A percentile compares a stretch with the other conserved stretches of the same genome.
Conservation (phyloP, 1,140 invertebrate species). For the Atta colombica region DNA sequence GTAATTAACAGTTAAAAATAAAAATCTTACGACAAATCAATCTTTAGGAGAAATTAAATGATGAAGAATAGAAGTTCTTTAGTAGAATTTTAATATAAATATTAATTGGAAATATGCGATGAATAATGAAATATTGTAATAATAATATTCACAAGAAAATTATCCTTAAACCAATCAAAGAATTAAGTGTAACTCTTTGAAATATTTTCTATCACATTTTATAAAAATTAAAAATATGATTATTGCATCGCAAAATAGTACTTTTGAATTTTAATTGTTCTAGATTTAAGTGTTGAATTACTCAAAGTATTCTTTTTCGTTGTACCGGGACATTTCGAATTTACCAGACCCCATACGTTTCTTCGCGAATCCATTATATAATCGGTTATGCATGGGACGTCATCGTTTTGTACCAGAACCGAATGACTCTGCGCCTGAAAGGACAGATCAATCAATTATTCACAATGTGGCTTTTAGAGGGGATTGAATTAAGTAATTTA, state of each 20-base stretch:
- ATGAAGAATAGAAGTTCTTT: not conserved
- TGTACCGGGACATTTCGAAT: constrained; percentile 61
- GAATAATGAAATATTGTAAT: not conserved
- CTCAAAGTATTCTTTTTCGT: not conserved
- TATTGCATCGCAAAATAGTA: not conserved
- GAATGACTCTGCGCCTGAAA: constrained; percentile 72
- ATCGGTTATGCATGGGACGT: constrained; percentile 75
- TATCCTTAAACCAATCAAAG: not conserved
- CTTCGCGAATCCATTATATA: constrained; percentile 73
- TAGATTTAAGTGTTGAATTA: not conserved
- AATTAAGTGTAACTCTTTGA: not conserved
- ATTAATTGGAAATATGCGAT: not conserved
- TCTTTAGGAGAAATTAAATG: not conserved
- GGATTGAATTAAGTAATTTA: constrained; percentile 53
- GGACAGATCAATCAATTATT: constrained; percentile 37
- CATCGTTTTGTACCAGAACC: constrained; percentile 70
- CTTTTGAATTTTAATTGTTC: constrained; percentile 46
- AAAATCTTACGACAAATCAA: not conserved
- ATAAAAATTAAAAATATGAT: not conserved
- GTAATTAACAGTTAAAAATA: not conserved
- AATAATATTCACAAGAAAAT: not conserved
- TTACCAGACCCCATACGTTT: constrained; percentile 74
- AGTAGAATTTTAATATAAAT: not conserved
- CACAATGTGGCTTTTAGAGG: constrained; percentile 9
- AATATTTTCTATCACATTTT: not conserved